A percentile compares a stretch with the other conserved stretches of the same genome.
phyloP scores from a whole-genome alignment of 64 coral and sea anemone genomes.

The Dendrophyllia cribrosa region DNA sequence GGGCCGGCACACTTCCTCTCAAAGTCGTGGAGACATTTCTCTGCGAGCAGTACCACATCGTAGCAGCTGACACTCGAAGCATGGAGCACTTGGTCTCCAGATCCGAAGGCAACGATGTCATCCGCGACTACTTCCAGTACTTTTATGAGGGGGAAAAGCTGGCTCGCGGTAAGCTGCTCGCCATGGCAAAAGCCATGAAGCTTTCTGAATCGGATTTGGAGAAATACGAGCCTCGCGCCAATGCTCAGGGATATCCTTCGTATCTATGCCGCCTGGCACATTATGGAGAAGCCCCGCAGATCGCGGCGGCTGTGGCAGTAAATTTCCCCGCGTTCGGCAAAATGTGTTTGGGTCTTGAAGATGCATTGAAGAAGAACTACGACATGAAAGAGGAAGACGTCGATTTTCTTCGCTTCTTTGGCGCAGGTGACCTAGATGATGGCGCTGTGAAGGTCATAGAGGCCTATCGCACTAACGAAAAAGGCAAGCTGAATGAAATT shows the following conservation, averaged over 20 bases:
- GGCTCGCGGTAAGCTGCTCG: neutral
- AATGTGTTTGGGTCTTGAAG: slow-evolving; percentile 2
- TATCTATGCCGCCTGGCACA: neutral
- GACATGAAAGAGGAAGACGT: slow-evolving; percentile 26
- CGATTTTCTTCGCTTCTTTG: slow-evolving; percentile 22
- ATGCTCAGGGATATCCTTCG: slow-evolving; percentile 1
- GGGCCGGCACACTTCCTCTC: neutral
- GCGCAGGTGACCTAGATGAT: neutral
- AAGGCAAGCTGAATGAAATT: slow-evolving; percentile 1
- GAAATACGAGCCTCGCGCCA: slow-evolving; percentile 4
- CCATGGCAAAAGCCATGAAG: slow-evolving; percentile 3
- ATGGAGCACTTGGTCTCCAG: slow-evolving; percentile 16
- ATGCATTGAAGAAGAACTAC: slow-evolving; percentile 14
- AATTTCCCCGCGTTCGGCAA: slow-evolving; percentile 24
- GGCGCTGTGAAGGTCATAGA: slow-evolving; percentile 7
- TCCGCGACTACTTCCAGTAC: slow-evolving; percentile 20
- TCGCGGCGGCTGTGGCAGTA: slow-evolving; percentile 3
- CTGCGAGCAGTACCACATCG: slow-evolving; percentile 19
- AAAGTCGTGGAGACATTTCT: slow-evolving; percentile 15
- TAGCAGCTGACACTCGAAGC: neutral
- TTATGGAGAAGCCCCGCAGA: slow-evolving; percentile 28
- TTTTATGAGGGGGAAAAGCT: slow-evolving; percentile 3
- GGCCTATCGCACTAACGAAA: neutral
- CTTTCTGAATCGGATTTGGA: slow-evolving; percentile 13
- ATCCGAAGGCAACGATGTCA: slow-evolving; percentile 1